Evolutionary conservation across 2,797 vertebrate species (phyloP), one percentile per base, ranked within the genome.

Genomic region (Malacoctenus gilli): DNA sequence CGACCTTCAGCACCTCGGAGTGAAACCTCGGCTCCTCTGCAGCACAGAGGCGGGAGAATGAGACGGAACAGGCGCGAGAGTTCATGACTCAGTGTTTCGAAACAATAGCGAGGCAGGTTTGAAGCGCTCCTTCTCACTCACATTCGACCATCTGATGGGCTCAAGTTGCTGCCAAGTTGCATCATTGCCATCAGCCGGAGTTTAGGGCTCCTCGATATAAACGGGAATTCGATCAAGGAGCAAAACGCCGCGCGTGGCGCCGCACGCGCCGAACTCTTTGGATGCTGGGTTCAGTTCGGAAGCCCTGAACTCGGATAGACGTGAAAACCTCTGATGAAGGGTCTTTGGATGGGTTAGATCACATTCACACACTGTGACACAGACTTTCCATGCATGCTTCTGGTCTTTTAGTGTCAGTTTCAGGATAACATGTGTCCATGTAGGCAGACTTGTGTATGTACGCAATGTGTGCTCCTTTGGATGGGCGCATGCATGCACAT

Each of bases 381-480:
- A 64, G 46, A 66, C 56, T 46, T 31, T 52, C 59, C 67, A 70
- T 72, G 70, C 64, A 67, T 68, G 66, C 66, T 83, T 71, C 72
- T 40, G 70, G 68, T 52, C 56, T 14, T 76, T 77, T 72, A 34
- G 60, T 74, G 82, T 77, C 57, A 50, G 67, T 57, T 56, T 64
- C 46, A 75, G 63, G 73, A 62, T 64, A 75, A 81, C 57, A n/a
- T n/a, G 53, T 67, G 66, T 56, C 58, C 70, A 69, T 58, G 57
- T 58, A 48, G 46, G 42, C 56, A 69, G 56, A 71, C 54, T 36
- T 72, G 59, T 56, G 68, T 66, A 49, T 68, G 71, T 40, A 55
- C 20, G 54, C 1, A 11, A 12, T 14, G 39, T 32, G 30, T 10
- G 3, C 12, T 10, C 4, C 9, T 32, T 10, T 32, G 30, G 8